A percentile compares a stretch with the other conserved stretches of the same genome.
phyloP scores from a whole-genome alignment of 2,888 invertebrate genomes.

The Tetragonisca angustula region DNA sequence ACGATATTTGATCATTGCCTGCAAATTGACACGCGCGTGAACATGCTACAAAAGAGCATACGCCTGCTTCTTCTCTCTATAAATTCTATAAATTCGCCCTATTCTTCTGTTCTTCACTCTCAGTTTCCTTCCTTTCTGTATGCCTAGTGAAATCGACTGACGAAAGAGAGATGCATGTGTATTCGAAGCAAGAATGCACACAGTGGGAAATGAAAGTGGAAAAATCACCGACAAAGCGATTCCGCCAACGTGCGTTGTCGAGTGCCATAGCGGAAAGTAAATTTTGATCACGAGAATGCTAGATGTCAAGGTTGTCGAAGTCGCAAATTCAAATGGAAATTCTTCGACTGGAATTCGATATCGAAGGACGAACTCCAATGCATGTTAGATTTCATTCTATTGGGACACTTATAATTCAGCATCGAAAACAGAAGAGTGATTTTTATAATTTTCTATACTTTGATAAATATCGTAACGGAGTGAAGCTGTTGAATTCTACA shows the following conservation, averaged over 20 bases:
- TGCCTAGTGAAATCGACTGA: conserved; percentile 16
- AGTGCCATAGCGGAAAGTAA: conserved; percentile 25
- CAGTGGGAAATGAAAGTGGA: conserved; percentile 44
- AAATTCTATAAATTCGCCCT: conserved; percentile 31
- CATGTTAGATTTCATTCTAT: background rate
- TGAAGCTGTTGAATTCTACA: too few species aligned
- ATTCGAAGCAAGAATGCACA: background rate
- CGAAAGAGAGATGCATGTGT: background rate
- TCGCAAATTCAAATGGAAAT: conserved; percentile 18
- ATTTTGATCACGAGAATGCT: conserved; percentile 42
- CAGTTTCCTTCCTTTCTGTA: background rate
- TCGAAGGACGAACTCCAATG: conserved; percentile 4
- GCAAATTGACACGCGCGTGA: background rate
- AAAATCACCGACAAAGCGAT: conserved; percentile 47
- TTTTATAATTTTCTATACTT: too few species aligned
- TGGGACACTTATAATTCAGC: too few species aligned
- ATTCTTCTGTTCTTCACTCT: background rate
- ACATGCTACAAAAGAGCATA: conserved; percentile 8
- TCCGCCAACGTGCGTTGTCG: conserved; percentile 1
- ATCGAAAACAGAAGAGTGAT: too few species aligned
- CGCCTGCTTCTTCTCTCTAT: conserved; percentile 32
- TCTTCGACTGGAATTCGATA: conserved; percentile 8
- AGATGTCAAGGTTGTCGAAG: background rate
- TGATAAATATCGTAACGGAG: too few species aligned
- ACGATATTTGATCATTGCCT: background rate